These are phyloP conservation scores for Stenchaetothrips biformis DNA, from an alignment of 2,888 invertebrate genomes.

Conservation along the genomic window DNA sequence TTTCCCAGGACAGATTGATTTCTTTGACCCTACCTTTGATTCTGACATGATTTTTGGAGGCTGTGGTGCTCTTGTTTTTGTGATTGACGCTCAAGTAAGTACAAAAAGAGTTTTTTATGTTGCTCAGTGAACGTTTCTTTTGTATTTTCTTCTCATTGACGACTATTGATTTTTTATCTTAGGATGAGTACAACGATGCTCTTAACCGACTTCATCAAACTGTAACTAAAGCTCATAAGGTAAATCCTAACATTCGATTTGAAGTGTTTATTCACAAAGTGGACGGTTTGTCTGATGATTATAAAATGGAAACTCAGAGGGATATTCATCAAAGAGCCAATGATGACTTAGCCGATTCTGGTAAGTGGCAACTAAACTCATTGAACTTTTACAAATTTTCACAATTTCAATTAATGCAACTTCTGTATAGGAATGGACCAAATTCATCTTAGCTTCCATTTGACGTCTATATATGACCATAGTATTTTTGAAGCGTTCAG, in stretches of 20 bases:
- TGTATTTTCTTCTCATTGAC: slow-evolving; percentile 38
- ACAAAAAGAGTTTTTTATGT: neutral
- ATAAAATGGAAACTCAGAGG: slow-evolving; percentile 97
- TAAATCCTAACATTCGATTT: slow-evolving; percentile 93
- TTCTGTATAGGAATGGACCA: slow-evolving; percentile 61
- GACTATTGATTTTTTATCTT: slow-evolving; percentile 40
- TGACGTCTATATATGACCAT: slow-evolving; percentile 99
- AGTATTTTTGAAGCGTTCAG: slow-evolving; percentile 99
- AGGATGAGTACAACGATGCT: slow-evolving; percentile 97
- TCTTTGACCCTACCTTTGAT: slow-evolving; percentile 94
- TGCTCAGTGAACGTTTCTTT: neutral
- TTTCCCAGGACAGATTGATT: slow-evolving; percentile 98
- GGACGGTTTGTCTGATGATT: slow-evolving; percentile 97
- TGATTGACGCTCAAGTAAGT: slow-evolving; percentile 89
- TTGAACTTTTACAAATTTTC: slow-evolving; percentile 25
- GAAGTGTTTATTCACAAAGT: slow-evolving; percentile 99
- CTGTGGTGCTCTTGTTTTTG: slow-evolving; percentile 96
- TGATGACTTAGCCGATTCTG: slow-evolving; percentile 87
- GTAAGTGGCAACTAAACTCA: slow-evolving; percentile 43
- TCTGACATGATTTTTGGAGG: slow-evolving; percentile 94
- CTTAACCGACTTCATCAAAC: slow-evolving; percentile 87
- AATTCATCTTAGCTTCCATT: slow-evolving; percentile 88
- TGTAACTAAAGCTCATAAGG: slow-evolving; percentile 90
- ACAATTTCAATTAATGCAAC: neutral
- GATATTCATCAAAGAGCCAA: slow-evolving; percentile 96